Evolutionary conservation across 2,797 vertebrate genomes (phyloP).

Genomic region (Lates japonicus): DNA sequence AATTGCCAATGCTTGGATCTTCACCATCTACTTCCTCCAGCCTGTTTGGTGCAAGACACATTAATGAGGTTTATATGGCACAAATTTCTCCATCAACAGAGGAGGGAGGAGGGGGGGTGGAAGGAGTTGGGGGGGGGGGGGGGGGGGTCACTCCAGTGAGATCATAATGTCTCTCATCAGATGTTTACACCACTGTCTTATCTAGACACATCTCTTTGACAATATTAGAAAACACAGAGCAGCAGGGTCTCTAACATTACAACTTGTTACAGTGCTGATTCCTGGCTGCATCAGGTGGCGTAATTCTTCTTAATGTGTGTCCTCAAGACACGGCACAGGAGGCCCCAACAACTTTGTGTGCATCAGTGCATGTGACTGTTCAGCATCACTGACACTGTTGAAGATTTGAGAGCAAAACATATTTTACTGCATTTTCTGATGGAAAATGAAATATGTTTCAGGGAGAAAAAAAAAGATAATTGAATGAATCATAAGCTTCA

Average conservation of each 20-base stretch:
- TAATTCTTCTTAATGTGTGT: not conserved
- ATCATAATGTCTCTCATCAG: constrained; percentile 38
- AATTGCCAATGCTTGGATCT: no score
- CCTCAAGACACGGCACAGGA: not conserved
- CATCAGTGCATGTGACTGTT: constrained; percentile 12
- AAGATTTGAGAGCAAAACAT: not conserved
- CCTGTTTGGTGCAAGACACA: no score
- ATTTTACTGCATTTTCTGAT: not conserved
- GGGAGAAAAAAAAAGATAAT: not conserved
- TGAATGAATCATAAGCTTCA: not conserved
- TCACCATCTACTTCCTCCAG: no score
- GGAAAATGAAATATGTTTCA: not conserved
- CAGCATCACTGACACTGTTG: constrained; percentile 36
- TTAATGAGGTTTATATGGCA: no score
- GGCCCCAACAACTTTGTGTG: constrained; percentile 42
- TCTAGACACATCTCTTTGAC: not conserved
- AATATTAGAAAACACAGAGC: not conserved
- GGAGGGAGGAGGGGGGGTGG: not conserved
- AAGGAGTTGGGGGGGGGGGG: not conserved
- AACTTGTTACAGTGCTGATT: not conserved
- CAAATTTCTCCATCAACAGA: not conserved
- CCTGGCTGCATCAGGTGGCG: not conserved
- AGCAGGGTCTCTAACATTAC: not conserved
- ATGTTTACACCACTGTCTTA: constrained; percentile 38
- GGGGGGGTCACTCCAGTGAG: constrained; percentile 27